phyloP scores from a whole-genome alignment of 2,113 vertebrate species.

The Megalops atlanticus region DNA sequence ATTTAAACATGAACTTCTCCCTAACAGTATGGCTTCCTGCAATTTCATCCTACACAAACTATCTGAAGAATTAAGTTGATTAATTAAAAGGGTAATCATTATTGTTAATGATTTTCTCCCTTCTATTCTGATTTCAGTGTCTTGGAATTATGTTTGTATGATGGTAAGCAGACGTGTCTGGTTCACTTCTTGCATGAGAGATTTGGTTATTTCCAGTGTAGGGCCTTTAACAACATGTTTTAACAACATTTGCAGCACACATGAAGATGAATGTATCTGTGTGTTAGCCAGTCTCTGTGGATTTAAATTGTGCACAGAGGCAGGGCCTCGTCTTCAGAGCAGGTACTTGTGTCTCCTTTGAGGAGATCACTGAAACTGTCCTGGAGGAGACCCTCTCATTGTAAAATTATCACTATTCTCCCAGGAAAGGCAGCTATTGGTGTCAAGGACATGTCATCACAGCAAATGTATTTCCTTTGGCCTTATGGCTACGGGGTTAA shows the following conservation, averaged over 20 bases:
- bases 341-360: not conserved
- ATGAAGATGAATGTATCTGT: not conserved
- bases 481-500: not conserved
- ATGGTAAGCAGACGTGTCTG: not conserved
- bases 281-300: too few relatives aligned
- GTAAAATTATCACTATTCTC: too few relatives aligned
- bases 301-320: not conserved
- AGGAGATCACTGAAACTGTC: not conserved
- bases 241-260: not conserved
- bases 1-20: not conserved
- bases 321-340: not conserved
- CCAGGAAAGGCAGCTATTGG: too few relatives aligned
- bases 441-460: too few relatives aligned
- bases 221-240: too few relatives aligned
- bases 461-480: too few relatives aligned
- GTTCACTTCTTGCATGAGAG: not conserved
- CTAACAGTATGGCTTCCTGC: not conserved
- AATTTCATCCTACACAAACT: not conserved
- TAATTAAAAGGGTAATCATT: not conserved
- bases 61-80: not conserved
- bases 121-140: too few relatives aligned
- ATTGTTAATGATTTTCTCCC: not conserved
- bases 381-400: not conserved
- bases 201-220: not conserved
- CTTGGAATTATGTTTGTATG: too few relatives aligned